Conservation (phyloP, 2,113 vertebrate genomes). For the Gavialis gangeticus region DNA sequence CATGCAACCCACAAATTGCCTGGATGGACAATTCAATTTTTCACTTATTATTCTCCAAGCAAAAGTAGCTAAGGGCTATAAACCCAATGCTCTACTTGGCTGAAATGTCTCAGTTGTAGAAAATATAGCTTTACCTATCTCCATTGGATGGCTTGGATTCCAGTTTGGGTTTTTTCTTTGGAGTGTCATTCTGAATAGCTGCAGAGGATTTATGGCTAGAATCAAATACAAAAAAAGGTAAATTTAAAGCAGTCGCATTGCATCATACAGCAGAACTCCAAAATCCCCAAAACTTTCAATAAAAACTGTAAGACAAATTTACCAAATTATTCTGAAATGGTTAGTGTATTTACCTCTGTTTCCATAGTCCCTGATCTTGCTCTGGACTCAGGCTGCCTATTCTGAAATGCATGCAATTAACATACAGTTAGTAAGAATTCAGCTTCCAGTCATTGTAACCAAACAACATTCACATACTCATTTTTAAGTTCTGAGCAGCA, state of each 20-base stretch:
- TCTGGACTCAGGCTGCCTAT: conserved; percentile 96
- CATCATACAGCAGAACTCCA: conserved; percentile 52
- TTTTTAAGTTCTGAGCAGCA: background rate
- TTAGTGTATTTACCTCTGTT: conserved; percentile 90
- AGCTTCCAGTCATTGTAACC: background rate
- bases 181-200: conserved; percentile 99
- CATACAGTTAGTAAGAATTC: conserved; percentile 37
- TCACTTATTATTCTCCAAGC: conserved; percentile 30
- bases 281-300: background rate
- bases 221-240: conserved; percentile 67
- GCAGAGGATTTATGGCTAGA: conserved; percentile 97
- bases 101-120: conserved; percentile 65
- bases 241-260: conserved; percentile 47
- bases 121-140: conserved; percentile 91
- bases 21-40: conserved; percentile 13
- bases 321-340: conserved; percentile 33
- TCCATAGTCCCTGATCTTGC: conserved; percentile 97
- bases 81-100: conserved; percentile 13
- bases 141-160: conserved; percentile 99
- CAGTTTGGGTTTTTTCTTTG: conserved; percentile 99
- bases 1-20: conserved; percentile 36
- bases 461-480: background rate
- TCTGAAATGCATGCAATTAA: conserved; percentile 80
- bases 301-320: background rate
- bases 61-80: conserved; percentile 36